phyloP scores from a whole-genome alignment of 1,140 invertebrate species.

The Archivesica marissinica region DNA sequence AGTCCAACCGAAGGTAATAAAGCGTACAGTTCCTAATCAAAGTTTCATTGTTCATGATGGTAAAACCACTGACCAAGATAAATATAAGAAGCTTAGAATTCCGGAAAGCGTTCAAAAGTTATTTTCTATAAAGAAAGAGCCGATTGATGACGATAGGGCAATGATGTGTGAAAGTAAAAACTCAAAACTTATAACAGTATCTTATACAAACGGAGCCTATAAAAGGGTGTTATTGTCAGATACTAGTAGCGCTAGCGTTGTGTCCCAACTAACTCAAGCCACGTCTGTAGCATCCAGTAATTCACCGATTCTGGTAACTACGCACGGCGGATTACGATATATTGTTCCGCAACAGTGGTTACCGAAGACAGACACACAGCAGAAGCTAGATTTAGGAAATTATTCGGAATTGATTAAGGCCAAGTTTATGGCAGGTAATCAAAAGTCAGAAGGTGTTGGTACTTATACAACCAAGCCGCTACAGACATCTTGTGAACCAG shows the following conservation, averaged over 20 bases:
- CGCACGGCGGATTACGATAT: not conserved
- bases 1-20: not conserved
- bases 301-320: not conserved
- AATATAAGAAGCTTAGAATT: constrained; percentile 35
- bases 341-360: not conserved
- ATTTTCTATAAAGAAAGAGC: constrained; percentile 8
- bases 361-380: not conserved
- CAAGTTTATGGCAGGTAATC: not conserved
- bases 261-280: not conserved
- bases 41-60: too few species aligned
- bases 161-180: not conserved
- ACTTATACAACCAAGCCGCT: too few species aligned
- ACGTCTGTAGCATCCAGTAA: too few species aligned
- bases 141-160: not conserved
- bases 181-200: not conserved
- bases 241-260: not conserved
- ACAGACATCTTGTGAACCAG: too few species aligned
- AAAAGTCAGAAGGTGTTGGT: too few species aligned
- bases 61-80: not conserved
- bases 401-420: not conserved
- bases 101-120: constrained; percentile 29
- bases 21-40: not conserved
- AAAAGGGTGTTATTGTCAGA: not conserved
- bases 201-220: not conserved
- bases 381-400: not conserved